phyloP scores from a whole-genome alignment of 2,888 invertebrate species.

The Cheilosia scutellata region DNA sequence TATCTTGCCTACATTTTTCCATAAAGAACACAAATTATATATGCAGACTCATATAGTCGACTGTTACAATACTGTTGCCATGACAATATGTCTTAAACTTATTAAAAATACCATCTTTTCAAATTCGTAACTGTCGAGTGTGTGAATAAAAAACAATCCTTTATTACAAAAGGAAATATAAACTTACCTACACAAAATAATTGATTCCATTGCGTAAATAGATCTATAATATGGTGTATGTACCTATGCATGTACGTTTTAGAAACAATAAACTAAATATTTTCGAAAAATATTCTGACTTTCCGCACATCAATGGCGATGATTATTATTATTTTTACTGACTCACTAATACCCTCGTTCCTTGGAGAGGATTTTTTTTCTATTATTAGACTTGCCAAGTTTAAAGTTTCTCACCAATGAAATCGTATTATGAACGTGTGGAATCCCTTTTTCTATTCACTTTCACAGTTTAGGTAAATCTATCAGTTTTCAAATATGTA shows the following conservation, averaged over 20 bases:
- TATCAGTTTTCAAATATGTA: background rate
- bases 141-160: background rate
- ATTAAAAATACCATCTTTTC: background rate
- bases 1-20: background rate
- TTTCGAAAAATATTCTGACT: constrained; percentile 34
- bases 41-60: too few relatives aligned
- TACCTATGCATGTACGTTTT: constrained; percentile 8
- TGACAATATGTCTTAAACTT: background rate
- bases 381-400: constrained; percentile 30
- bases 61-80: constrained; percentile 1
- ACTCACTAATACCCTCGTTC: constrained; percentile 26
- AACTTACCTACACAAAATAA: constrained; percentile 6
- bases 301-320: background rate
- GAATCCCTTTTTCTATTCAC: constrained; percentile 14
- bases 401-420: constrained; percentile 22
- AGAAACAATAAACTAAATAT: background rate
- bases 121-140: constrained; percentile 21
- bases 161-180: constrained; percentile 1
- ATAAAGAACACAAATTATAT: background rate
- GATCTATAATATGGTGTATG: constrained; percentile 1
- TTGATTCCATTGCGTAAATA: constrained; percentile 19
- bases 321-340: constrained; percentile 15
- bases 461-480: background rate
- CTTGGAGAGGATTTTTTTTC: constrained; percentile 23
- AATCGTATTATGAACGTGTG: constrained; percentile 21